These are phyloP conservation scores for Polydrusus pterygomalis DNA, from an alignment of 2,888 invertebrate genomes.

Conservation along the genomic window DNA sequence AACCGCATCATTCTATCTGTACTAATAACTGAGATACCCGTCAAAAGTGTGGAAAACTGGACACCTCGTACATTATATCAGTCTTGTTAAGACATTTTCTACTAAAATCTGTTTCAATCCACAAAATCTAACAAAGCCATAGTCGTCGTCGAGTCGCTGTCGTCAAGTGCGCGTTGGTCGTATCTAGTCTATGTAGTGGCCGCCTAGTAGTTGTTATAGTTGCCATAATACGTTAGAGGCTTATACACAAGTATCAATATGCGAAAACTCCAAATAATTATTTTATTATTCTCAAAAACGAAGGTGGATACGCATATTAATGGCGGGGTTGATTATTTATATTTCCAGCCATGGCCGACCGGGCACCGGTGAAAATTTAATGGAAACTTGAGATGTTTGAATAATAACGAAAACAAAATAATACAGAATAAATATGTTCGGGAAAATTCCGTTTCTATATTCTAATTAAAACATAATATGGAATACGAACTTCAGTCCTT, in stretches of 20 bases:
- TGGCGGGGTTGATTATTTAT: conserved; percentile 31
- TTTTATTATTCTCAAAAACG: conserved; percentile 20
- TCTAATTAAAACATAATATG: conserved; percentile 27
- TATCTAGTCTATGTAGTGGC: no score
- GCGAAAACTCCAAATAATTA: conserved; percentile 37
- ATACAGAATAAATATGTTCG: conserved; percentile 23
- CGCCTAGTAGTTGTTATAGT: no score
- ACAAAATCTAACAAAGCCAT: no score
- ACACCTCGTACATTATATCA: no score
- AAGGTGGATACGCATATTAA: conserved; percentile 35
- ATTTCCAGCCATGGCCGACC: conserved; percentile 21
- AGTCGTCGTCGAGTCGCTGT: no score
- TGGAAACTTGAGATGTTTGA: conserved; percentile 37
- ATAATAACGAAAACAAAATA: conserved; percentile 27
- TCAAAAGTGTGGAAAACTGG: no score
- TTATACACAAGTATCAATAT: not conserved
- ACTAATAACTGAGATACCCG: no score
- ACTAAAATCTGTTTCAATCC: no score
- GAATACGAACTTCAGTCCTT: not conserved
- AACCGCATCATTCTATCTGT: no score
- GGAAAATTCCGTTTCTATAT: conserved; percentile 13
- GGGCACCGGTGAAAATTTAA: conserved; percentile 38
- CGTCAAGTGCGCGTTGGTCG: no score
- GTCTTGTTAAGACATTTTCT: no score
- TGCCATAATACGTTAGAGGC: no score